Percentiles rank a stretch among this genome's conserved stretches.
phyloP scores from a whole-genome alignment of 2,113 vertebrate genomes.

The Lepus europaeus region DNA sequence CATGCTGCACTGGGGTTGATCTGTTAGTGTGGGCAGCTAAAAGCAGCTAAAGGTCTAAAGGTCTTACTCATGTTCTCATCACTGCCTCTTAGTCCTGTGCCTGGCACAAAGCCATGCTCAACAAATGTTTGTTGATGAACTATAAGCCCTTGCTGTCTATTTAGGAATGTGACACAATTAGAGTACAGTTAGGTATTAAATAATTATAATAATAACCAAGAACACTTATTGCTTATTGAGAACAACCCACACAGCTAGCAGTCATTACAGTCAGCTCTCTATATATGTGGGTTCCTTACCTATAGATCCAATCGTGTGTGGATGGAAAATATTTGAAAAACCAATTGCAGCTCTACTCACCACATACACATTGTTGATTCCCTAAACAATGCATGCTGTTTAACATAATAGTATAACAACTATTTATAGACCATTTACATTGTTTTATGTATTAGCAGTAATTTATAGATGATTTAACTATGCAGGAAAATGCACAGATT shows the following conservation, averaged over 20 bases:
- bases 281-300: too few species aligned
- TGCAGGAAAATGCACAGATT: too few species aligned
- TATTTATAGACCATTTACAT: too few species aligned
- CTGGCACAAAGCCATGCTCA: background rate
- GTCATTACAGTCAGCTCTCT: background rate
- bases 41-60: accelerated
- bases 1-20: accelerated
- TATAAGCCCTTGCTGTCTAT: background rate
- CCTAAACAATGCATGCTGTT: too few species aligned
- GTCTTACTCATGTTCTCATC: background rate
- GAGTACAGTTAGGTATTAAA: background rate
- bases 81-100: background rate
- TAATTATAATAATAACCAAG: background rate
- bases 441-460: too few species aligned
- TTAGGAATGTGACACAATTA: background rate
- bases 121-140: background rate
- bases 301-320: too few species aligned
- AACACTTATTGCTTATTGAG: background rate
- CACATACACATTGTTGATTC: too few species aligned
- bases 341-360: too few species aligned
- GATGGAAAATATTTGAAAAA: too few species aligned
- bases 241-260: background rate
- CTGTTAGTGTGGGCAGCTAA: background rate
- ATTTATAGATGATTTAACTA: too few species aligned
- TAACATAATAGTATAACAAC: too few species aligned